Base-by-base conservation (phyloP, 1,140 invertebrate genomes). In the Macrobrachium nipponense region DNA sequence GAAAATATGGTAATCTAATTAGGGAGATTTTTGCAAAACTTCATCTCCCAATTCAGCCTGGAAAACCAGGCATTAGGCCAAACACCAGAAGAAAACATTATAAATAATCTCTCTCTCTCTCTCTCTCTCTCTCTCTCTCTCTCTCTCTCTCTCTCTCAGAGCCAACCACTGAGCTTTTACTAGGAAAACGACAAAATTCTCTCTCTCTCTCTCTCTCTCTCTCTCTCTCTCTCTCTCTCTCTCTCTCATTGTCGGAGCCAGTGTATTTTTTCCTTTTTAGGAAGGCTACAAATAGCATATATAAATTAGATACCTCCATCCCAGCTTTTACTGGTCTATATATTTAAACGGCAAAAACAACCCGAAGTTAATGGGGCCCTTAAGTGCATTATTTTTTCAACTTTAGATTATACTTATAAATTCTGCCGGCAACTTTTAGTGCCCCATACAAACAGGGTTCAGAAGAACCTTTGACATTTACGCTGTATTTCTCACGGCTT, bases 401-500 rank as follows among this genome's bases (percentile, higher is more conserved):
- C 51, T 51, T 51, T 51, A 51, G 51, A 51, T 51, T 51, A 51
- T 51, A 51, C 51, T 51, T 51, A 51, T 51, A 51, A 51, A 51
- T 51, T 51, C 51, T 51, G 51, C 51, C 12, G 51, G 51, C 51
- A 51, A 51, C 51, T 51, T 51, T 51, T 51, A 51, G 51, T 51
- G 51, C 51, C 51, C 51, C 51, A 51, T 51, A 51, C 51, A 51
- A 51, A 51, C 51, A 51, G 12, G 51, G 51, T 12, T 2, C 51
- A 51, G 51, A 51, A 44, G 44, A 44, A 17, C 73, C 73, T 51
- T 62, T 78, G 20, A 44, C 27, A 51, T 43, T 80, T 51, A 66
- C 79, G 51, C 73, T 51, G 27, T 80, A 23, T 80, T 51, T 80
- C 60, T 80, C 12, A 12, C 51, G 12, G 5, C 77, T 80, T 23